Conservation (phyloP, 2,113 vertebrate genomes). For the Cricetomys ansorgei region DNA sequence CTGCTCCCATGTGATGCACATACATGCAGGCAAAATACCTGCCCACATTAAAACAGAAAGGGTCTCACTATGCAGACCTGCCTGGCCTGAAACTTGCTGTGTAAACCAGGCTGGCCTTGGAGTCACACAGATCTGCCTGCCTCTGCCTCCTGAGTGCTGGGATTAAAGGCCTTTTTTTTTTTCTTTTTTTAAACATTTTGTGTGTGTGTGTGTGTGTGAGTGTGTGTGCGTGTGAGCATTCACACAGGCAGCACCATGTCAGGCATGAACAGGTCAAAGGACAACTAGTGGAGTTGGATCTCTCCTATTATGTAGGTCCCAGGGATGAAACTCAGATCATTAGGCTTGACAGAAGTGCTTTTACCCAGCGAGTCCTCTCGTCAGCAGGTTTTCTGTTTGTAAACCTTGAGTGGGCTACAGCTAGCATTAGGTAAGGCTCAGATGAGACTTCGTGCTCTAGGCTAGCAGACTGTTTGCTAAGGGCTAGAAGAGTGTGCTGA, state of each 20-base stretch:
- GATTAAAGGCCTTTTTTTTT: background rate
- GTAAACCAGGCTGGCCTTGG: background rate
- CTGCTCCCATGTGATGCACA: background rate
- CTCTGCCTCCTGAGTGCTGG: background rate
- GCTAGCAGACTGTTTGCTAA: conserved; percentile 22
- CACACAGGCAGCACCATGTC: background rate
- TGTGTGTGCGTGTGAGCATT: background rate
- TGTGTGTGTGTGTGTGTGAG: background rate
- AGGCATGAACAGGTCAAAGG: background rate
- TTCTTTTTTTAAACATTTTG: background rate
- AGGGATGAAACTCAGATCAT: background rate
- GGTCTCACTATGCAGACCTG: background rate
- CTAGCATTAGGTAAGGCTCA: background rate
- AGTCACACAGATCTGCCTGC: background rate
- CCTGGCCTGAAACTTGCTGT: background rate
- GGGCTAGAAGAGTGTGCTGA: background rate
- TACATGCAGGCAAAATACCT: background rate
- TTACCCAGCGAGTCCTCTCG: background rate
- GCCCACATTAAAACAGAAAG: background rate
- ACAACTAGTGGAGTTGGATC: background rate
- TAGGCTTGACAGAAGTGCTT: background rate
- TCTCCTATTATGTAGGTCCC: background rate
- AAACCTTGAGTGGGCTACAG: background rate
- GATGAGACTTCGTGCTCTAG: background rate
- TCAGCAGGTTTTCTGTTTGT: background rate